phyloP scores from a whole-genome alignment of 2,888 invertebrate genomes.

The Seira ritae region DNA sequence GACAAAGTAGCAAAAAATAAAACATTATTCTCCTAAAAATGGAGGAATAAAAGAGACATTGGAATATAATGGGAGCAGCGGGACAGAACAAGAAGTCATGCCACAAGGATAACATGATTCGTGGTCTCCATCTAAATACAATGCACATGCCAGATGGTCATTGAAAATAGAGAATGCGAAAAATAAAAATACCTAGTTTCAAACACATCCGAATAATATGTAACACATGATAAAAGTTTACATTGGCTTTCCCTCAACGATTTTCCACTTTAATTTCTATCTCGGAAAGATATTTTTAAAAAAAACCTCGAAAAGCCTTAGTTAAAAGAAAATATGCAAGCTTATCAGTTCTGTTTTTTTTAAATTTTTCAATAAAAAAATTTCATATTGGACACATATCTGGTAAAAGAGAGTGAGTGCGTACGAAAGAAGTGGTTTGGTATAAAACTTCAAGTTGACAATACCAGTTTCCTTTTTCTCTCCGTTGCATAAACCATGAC shows the following conservation, averaged over 20 bases:
- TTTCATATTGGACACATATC: too few species aligned
- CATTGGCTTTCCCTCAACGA: too few species aligned
- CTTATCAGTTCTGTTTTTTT: too few species aligned
- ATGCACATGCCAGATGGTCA: not conserved
- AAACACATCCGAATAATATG: not conserved
- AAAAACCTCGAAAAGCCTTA: too few species aligned
- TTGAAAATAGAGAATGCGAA: not conserved
- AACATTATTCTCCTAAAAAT: not conserved
- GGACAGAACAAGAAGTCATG: not conserved
- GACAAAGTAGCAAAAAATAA: too few species aligned
- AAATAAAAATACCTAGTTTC: not conserved
- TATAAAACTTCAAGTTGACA: constrained; percentile 54
- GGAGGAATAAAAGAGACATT: not conserved
- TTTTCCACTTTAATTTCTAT: too few species aligned
- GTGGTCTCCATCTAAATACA: not conserved
- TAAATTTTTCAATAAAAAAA: too few species aligned
- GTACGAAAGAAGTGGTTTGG: constrained; percentile 45
- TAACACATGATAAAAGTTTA: too few species aligned
- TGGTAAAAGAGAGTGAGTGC: not conserved
- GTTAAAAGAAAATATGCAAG: too few species aligned
- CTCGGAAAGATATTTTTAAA: too few species aligned
- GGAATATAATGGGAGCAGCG: not conserved
- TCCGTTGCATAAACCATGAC: not conserved
- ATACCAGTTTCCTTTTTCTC: constrained; percentile 47
- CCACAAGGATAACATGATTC: constrained; percentile 3